These are phyloP conservation scores for Decapterus maruadsi DNA, from an alignment of 2,797 vertebrate genomes.

Conservation along the genomic window DNA sequence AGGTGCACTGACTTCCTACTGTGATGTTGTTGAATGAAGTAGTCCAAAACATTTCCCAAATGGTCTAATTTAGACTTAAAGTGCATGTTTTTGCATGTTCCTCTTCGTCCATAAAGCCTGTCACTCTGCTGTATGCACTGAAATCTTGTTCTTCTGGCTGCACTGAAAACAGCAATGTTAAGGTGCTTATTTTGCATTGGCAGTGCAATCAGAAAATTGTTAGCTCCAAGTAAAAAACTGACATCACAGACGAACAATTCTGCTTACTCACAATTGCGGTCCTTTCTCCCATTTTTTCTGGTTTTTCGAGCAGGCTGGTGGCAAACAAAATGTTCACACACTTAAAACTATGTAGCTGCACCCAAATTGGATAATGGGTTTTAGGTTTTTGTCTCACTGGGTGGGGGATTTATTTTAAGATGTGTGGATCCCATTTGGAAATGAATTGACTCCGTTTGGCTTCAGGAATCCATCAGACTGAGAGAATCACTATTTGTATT, in stretches of 20 bases:
- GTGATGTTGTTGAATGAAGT: neutral
- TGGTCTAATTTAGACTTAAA: slow-evolving; percentile 7
- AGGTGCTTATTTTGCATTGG: neutral
- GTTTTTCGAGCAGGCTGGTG: neutral
- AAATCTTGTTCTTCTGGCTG: neutral
- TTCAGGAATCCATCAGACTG: slow-evolving; percentile 35
- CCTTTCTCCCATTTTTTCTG: neutral
- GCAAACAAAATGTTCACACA: neutral
- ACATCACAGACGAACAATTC: neutral
- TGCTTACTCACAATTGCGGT: neutral
- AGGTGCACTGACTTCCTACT: neutral
- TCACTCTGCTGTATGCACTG: neutral
- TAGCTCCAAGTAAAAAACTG: neutral
- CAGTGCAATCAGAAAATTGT: neutral
- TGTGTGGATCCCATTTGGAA: slow-evolving; percentile 35
- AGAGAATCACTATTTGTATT: slow-evolving; percentile 55
- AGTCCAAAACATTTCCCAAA: slow-evolving; percentile 8
- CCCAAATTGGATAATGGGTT: slow-evolving; percentile 15
- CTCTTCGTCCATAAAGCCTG: neutral
- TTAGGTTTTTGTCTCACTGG: slow-evolving; percentile 23
- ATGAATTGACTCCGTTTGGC: slow-evolving; percentile 30
- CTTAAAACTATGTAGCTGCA: neutral
- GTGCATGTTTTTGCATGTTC: neutral
- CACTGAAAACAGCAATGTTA: neutral
- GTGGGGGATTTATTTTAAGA: slow-evolving; percentile 41